Base-by-base conservation (phyloP, 2,888 invertebrate species). In the Brenthis ino region DNA sequence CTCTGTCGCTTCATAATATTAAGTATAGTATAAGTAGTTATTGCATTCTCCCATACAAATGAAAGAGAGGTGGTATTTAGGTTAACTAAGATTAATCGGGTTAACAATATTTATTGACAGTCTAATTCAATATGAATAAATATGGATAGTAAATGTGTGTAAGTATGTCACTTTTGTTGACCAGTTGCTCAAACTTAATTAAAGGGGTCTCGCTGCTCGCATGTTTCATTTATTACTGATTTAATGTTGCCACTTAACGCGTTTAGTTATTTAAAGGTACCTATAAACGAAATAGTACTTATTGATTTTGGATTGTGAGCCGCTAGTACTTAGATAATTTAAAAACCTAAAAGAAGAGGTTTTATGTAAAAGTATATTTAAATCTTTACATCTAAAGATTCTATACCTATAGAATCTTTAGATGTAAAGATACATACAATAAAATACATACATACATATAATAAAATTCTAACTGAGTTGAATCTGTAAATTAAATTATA, bases 11-110 rank as follows among this genome's bases (percentile, higher is more conserved):
- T 28, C 4, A 28, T 4, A 28, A 28, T 28, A 28, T 28, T 20
- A 20, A 20, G 20, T 20, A 20, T 20, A 20, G 20, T 20, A 20
- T 20, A 20, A 20, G 20, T 20, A 20, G 20, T 20, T 20, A 20
- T 20, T 20, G n/a, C 37, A 14, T 43, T 54, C 6, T 37, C 20
- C 11, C 14, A 63, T 53, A 53, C 20, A 51, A 53, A 63, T 51
- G 51, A 63, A 20, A 68, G 55, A 68, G 60, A 60, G 20, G 54
- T 53, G 48, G 20, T 55, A 70, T 67, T 61, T 64, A 47, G 67
- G 55, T 60, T 64, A 70, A 70, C 48, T 61, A 57, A 61, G 60
- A 50, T 67, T 65, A 70, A 70, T 70, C 58, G 57, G 69, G 70
- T 67, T 64, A 67, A 67, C 33, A 50, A 67, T 67, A 67, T 61